Evolutionary conservation across 2,888 invertebrate species (phyloP).

Genomic region (Epirrita christyi): DNA sequence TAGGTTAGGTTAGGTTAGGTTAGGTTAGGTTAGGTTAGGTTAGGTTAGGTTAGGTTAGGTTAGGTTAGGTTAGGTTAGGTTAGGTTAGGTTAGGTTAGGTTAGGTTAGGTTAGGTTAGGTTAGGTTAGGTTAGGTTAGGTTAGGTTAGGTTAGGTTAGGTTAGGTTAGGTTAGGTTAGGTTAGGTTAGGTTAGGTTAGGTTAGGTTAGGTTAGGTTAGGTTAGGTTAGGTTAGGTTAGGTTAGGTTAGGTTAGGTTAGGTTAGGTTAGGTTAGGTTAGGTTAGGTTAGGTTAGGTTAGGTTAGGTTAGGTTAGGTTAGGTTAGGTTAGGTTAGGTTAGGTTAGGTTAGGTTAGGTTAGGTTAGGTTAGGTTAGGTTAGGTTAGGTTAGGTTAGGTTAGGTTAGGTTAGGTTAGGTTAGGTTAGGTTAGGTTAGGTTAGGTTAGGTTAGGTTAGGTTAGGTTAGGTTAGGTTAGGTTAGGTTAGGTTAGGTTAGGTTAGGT

Average conservation of each 20-base stretch:
- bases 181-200: conserved; percentile 24
- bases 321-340: conserved; percentile 25
- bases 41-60: conserved; percentile 34
- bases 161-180: conserved; percentile 23
- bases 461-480: conserved; percentile 20
- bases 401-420: conserved; percentile 32
- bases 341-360: conserved; percentile 18
- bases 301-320: conserved; percentile 33
- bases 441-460: conserved; percentile 23
- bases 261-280: conserved; percentile 28
- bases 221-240: conserved; percentile 28
- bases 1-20: conserved; percentile 30
- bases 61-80: conserved; percentile 32
- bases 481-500: conserved; percentile 22
- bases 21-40: conserved; percentile 35
- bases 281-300: conserved; percentile 31
- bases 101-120: conserved; percentile 30
- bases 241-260: conserved; percentile 24
- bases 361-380: conserved; percentile 38
- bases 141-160: conserved; percentile 29
- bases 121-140: conserved; percentile 34
- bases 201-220: conserved; percentile 26
- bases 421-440: conserved; percentile 22
- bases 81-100: conserved; percentile 32
- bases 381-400: conserved; percentile 38